phyloP scores from a whole-genome alignment of 2,888 invertebrate species.

The Stenolophus ochropezus region DNA sequence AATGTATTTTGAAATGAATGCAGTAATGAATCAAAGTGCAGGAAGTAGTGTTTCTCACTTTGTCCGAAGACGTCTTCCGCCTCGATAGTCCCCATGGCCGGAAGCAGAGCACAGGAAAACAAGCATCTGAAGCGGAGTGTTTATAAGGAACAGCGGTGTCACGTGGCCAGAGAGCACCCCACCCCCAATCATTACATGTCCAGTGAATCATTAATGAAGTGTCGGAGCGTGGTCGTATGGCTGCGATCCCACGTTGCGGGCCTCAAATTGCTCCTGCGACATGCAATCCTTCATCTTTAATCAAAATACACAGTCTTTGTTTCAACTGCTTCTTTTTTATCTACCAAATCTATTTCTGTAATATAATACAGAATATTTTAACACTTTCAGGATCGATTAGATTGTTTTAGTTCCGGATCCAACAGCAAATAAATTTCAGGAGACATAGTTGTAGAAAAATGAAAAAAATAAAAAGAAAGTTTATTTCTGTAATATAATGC shows the following conservation, averaged over 20 bases:
- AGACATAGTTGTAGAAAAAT: no score
- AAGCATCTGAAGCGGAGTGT: background rate
- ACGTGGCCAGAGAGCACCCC: constrained; percentile 8
- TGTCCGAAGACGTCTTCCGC: constrained; percentile 4
- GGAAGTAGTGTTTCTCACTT: background rate
- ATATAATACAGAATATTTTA: no score
- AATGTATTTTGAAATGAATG: no score
- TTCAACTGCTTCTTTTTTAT: background rate
- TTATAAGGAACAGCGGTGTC: constrained; percentile 20
- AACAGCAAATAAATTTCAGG: no score
- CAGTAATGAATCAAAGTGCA: no score
- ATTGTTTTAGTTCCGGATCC: no score
- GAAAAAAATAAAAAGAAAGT: no score
- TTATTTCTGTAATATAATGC: no score
- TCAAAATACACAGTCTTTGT: background rate
- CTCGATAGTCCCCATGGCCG: constrained; percentile 15
- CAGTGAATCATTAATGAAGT: constrained; percentile 22
- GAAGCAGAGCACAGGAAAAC: background rate
- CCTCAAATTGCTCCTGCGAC: constrained; percentile 16
- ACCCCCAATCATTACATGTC: constrained; percentile 15
- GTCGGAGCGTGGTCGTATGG: background rate
- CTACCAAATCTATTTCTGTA: no score
- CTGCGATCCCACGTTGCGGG: constrained; percentile 25
- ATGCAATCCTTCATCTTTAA: constrained; percentile 20
- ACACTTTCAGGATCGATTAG: no score